Evolutionary conservation across 1,140 invertebrate genomes (phyloP).

Genomic region (Ceratina calcarata): DNA sequence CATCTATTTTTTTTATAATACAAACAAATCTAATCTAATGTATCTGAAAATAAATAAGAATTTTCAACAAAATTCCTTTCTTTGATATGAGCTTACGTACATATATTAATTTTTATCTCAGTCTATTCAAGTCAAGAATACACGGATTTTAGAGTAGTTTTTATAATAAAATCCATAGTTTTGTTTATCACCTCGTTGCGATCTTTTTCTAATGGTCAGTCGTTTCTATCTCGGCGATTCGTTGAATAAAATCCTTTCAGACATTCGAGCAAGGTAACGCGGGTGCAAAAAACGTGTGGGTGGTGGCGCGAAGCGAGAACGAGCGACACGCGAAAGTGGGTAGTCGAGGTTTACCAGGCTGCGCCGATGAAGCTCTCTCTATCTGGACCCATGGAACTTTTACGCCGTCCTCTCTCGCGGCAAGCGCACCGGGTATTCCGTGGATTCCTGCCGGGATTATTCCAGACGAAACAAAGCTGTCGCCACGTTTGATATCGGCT

Average conservation of each 20-base stretch:
- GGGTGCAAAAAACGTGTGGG: conserved; percentile 2
- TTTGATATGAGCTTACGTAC: too few species aligned
- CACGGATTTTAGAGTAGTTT: too few species aligned
- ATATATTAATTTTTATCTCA: too few species aligned
- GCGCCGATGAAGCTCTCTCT: conserved; percentile 21
- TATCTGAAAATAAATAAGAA: too few species aligned
- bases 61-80: too few species aligned
- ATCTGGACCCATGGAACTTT: conserved; percentile 24
- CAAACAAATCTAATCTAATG: too few species aligned
- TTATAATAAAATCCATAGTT: too few species aligned
- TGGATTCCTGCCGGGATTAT: conserved; percentile 76
- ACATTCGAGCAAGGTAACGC: not conserved
- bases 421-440: conserved; percentile 31
- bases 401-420: conserved; percentile 13
- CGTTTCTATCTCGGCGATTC: not conserved
- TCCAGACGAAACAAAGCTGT: conserved; percentile 77
- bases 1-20: too few species aligned
- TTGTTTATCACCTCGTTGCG: too few species aligned
- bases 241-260: conserved; percentile 38
- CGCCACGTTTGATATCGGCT: conserved; percentile 78
- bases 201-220: too few species aligned
- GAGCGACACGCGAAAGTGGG: conserved; percentile 24
- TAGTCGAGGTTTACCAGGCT: conserved; percentile 19
- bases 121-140: too few species aligned
- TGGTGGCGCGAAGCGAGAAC: conserved; percentile 6